A percentile compares a stretch with the other conserved stretches of the same genome.
Evolutionary conservation across 2,888 invertebrate species (phyloP).

Genomic region (Papilio gigon): DNA sequence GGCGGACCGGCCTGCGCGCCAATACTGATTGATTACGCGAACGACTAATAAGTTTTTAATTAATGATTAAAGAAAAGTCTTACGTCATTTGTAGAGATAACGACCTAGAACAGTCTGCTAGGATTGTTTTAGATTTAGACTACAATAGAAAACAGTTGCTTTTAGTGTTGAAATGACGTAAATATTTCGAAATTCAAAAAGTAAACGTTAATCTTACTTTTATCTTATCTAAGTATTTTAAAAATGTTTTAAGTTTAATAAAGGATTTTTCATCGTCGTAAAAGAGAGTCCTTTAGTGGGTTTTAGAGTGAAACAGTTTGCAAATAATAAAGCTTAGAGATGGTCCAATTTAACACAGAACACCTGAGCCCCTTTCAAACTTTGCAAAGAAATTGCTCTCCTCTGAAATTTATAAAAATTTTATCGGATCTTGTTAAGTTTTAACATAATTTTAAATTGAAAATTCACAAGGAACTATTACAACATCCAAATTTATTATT

Average conservation of each 20-base stretch:
- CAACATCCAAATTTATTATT: background rate
- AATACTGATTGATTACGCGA: background rate
- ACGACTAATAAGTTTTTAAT: background rate
- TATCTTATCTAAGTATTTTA: background rate
- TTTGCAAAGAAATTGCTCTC: constrained; percentile 15
- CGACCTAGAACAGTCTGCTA: too few species aligned
- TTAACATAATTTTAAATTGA: background rate
- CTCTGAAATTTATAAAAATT: constrained; percentile 3
- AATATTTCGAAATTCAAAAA: too few species aligned
- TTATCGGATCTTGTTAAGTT: background rate
- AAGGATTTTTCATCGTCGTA: background rate
- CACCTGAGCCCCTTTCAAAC: constrained; percentile 25
- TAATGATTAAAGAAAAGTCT: background rate
- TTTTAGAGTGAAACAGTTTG: constrained; percentile 18
- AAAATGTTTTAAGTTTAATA: constrained; percentile 1
- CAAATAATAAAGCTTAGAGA: constrained; percentile 5
- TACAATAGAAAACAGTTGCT: too few species aligned
- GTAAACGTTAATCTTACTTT: too few species aligned
- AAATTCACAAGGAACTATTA: background rate
- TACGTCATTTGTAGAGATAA: background rate
- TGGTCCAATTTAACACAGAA: constrained; percentile 5
- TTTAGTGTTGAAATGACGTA: too few species aligned
- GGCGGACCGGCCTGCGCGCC: constrained; percentile 14
- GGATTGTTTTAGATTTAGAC: too few species aligned
- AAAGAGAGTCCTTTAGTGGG: constrained; percentile 2